Percentiles rank a stretch among this genome's conserved stretches.
Conservation (phyloP, 2,113 vertebrate species). For the Chamaetylas fuelleborni region DNA sequence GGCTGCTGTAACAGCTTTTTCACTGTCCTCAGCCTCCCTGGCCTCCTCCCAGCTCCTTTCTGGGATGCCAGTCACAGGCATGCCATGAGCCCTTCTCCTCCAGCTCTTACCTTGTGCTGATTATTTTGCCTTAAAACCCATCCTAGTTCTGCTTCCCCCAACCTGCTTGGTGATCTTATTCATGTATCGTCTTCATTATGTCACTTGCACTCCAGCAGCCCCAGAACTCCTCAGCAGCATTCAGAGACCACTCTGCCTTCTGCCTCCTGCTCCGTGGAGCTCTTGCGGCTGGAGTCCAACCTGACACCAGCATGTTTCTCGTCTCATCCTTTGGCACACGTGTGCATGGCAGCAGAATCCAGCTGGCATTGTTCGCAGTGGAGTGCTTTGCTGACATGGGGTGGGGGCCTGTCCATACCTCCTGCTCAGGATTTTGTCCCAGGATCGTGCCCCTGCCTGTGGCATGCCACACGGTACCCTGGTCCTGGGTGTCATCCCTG, state of each 20-base stretch:
- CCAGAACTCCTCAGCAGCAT: background rate
- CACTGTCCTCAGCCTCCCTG: background rate
- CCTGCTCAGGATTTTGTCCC: background rate
- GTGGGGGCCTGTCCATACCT: background rate
- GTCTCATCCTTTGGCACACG: background rate
- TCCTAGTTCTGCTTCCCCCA: background rate
- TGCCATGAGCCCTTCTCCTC: background rate
- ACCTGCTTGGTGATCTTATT: background rate
- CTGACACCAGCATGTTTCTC: background rate
- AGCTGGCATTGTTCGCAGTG: accelerated
- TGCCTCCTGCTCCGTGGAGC: background rate
- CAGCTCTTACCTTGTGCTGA: background rate
- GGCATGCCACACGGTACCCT: accelerated
- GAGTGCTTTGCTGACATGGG: accelerated
- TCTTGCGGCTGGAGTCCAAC: background rate
- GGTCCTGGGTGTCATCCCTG: background rate
- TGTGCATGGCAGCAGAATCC: background rate
- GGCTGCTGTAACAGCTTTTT: background rate
- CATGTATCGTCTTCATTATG: background rate
- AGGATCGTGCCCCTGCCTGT: background rate
- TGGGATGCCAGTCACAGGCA: accelerated
- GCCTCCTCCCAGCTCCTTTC: accelerated
- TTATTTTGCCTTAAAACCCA: background rate
- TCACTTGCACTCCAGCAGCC: background rate
- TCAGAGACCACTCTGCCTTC: background rate